A percentile compares a stretch with the other conserved stretches of the same genome.
These are phyloP conservation scores for Sebastes goodei DNA, from an alignment of 2,797 vertebrate species.

Conservation along the genomic window DNA sequence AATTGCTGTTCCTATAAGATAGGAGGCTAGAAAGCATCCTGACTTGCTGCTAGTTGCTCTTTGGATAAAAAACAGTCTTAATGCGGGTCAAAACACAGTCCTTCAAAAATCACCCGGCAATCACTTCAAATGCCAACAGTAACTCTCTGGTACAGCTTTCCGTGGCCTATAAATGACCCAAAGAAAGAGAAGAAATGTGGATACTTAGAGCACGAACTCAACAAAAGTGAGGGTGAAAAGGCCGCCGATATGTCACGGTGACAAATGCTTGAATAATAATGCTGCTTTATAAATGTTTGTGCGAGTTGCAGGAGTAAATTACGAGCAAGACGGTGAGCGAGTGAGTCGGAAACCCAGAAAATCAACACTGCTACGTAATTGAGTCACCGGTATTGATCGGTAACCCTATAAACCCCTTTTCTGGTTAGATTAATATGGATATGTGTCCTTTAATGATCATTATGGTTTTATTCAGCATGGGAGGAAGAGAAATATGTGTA, in stretches of 20 bases:
- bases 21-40: background rate
- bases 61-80: conserved; percentile 1
- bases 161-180: background rate
- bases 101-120: conserved; percentile 4
- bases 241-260: background rate
- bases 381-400: conserved; percentile 29
- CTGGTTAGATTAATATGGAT: conserved; percentile 20
- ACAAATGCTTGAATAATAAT: conserved; percentile 5
- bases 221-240: conserved; percentile 17
- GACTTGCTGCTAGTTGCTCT: background rate
- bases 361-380: background rate
- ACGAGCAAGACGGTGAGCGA: background rate
- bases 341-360: background rate
- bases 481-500: background rate
- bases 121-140: conserved; percentile 31
- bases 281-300: background rate
- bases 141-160: background rate
- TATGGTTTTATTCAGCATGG: background rate
- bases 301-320: conserved; percentile 9
- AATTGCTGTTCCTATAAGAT: background rate
- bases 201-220: background rate
- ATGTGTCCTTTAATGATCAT: conserved; percentile 16
- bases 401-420: conserved; percentile 18
- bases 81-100: conserved; percentile 18
- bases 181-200: background rate